A percentile compares a stretch with the other conserved stretches of the same genome.
Conservation (phyloP, 2,113 vertebrate species). For the Brienomyrus longianalis region DNA sequence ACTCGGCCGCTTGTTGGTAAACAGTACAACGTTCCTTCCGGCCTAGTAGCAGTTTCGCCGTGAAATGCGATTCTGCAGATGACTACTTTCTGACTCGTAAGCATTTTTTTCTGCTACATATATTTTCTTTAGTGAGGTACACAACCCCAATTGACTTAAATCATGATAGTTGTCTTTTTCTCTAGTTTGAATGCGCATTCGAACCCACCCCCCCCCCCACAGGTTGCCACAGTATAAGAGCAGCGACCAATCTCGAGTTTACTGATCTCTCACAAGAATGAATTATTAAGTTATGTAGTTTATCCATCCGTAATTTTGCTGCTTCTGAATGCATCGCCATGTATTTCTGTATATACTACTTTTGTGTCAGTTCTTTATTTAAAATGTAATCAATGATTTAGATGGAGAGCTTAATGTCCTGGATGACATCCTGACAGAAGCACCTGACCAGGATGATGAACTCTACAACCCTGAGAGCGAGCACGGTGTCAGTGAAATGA, state of each 20-base stretch:
- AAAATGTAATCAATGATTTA: conserved; percentile 41
- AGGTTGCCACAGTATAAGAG: background rate
- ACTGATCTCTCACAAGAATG: background rate
- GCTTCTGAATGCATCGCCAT: background rate
- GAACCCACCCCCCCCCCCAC: no score
- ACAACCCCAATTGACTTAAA: background rate
- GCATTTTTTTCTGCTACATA: background rate
- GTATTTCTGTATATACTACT: background rate
- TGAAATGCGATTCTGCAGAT: background rate
- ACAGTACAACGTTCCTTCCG: background rate
- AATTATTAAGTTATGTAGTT: background rate
- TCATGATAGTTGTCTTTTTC: background rate
- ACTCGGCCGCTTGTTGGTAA: background rate
- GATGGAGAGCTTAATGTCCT: conserved; percentile 93
- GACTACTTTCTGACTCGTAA: background rate
- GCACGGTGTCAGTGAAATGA: conserved; percentile 57
- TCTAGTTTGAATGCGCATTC: background rate
- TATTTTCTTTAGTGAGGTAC: background rate
- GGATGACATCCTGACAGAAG: conserved; percentile 95
- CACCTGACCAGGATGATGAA: conserved; percentile 95
- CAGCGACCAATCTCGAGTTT: background rate
- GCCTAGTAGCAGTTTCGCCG: background rate
- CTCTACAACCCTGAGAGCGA: conserved; percentile 93
- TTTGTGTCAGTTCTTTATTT: background rate
- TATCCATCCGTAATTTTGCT: background rate